Conservation (phyloP, 1,140 invertebrate genomes). For the Megathymus violae region DNA sequence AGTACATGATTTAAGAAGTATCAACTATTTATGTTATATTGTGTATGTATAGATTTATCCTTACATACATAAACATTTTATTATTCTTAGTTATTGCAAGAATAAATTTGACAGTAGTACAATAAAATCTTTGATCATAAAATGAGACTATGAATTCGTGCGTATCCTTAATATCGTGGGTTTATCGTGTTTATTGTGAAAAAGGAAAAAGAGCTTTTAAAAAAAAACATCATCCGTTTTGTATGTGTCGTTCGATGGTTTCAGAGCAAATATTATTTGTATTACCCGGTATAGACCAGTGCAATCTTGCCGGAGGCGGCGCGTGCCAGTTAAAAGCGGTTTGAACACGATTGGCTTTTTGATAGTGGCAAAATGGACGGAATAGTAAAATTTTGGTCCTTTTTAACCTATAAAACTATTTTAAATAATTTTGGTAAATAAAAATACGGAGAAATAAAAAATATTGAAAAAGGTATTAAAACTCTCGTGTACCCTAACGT, state of each 20-base stretch:
- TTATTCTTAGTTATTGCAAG: neutral
- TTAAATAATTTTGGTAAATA: no score
- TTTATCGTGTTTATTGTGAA: slow-evolving; percentile 14
- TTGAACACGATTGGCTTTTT: slow-evolving; percentile 18
- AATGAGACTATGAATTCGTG: slow-evolving; percentile 4
- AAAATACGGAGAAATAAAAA: no score
- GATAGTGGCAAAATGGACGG: slow-evolving; percentile 22
- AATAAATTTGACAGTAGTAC: neutral
- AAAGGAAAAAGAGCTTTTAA: slow-evolving; percentile 14
- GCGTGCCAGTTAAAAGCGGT: slow-evolving; percentile 22
- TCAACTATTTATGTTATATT: no score
- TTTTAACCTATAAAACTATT: no score
- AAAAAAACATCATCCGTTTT: slow-evolving; percentile 11
- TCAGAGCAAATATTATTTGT: slow-evolving; percentile 22
- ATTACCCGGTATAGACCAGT: slow-evolving; percentile 20
- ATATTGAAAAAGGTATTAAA: no score
- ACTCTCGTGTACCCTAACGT: no score
- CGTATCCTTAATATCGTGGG: neutral
- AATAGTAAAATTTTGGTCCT: neutral
- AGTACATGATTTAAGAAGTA: no score
- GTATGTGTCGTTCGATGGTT: slow-evolving; percentile 18
- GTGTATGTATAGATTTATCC: no score
- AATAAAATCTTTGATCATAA: slow-evolving; percentile 15
- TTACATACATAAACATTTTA: neutral
- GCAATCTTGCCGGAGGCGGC: slow-evolving; percentile 14